These are phyloP conservation scores for Nomia melanderi DNA, from an alignment of 1,140 invertebrate genomes.

Conservation along the genomic window DNA sequence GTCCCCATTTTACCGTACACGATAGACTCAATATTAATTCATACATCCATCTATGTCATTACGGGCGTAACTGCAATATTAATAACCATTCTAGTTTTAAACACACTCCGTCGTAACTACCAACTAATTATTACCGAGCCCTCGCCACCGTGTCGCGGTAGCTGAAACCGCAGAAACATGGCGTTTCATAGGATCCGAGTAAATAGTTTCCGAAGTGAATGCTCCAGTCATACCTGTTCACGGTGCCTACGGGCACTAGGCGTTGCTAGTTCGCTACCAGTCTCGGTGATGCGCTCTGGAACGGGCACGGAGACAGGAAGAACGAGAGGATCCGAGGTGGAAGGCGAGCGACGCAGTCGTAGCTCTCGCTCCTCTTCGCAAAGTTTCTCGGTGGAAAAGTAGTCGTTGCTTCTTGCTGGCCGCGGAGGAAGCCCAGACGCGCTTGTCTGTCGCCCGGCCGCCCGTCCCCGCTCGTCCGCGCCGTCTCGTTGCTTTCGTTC, in stretches of 20 bases:
- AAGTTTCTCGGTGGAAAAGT: conserved; percentile 55
- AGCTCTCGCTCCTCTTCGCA: not conserved
- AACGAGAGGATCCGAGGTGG: not conserved
- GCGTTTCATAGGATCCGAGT: not conserved
- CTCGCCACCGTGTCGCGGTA: not conserved
- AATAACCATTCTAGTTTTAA: too few relatives aligned
- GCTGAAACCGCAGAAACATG: not conserved
- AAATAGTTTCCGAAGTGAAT: conserved; percentile 7
- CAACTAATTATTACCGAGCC: not conserved
- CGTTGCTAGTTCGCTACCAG: conserved; percentile 46
- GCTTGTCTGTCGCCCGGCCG: not conserved
- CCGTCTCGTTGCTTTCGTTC: conserved; percentile 7
- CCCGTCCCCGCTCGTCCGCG: not conserved
- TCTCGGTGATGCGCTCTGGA: conserved; percentile 46
- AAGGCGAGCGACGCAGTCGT: not conserved
- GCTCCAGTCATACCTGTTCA: not conserved
- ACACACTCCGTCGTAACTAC: not conserved
- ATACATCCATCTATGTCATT: too few relatives aligned
- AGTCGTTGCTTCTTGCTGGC: conserved; percentile 40
- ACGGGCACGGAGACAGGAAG: not conserved
- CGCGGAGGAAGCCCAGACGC: conserved; percentile 9
- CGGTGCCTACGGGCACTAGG: too few relatives aligned
- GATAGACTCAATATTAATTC: too few relatives aligned
- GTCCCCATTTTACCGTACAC: too few relatives aligned
- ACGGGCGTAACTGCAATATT: too few relatives aligned